These are phyloP conservation scores for Diabrotica balteata DNA, from an alignment of 2,888 invertebrate species.

Conservation along the genomic window DNA sequence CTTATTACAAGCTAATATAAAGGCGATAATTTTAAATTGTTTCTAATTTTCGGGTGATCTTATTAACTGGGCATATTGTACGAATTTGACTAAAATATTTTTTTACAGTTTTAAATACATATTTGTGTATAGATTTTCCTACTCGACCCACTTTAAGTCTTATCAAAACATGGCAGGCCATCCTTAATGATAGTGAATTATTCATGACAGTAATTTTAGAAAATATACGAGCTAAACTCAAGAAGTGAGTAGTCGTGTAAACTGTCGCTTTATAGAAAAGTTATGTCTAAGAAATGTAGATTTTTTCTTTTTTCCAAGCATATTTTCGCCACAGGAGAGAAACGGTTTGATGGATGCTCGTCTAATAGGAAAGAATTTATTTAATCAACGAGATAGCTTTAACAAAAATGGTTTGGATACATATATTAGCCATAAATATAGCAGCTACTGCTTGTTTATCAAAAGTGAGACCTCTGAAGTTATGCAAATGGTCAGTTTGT, in stretches of 20 bases:
- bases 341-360: neutral
- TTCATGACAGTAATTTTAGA: conserved; percentile 13
- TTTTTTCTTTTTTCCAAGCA: conserved; percentile 15
- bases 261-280: conserved; percentile 52
- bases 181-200: conserved; percentile 17
- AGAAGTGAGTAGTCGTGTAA: conserved; percentile 48
- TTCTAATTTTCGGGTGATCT: too few relatives aligned
- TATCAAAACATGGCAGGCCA: conserved; percentile 13
- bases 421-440: too few relatives aligned
- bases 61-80: neutral
- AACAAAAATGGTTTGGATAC: too few relatives aligned
- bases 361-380: neutral
- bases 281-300: conserved; percentile 40
- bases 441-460: too few relatives aligned
- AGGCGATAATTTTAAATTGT: neutral
- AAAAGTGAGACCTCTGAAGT: too few relatives aligned
- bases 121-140: neutral
- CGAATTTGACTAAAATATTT: neutral
- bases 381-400: too few relatives aligned
- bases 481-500: too few relatives aligned
- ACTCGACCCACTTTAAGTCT: neutral
- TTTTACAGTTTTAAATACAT: conserved; percentile 1
- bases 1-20: conserved; percentile 14
- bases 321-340: conserved; percentile 7
- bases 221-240: conserved; percentile 14